Base-by-base conservation (phyloP, 2,113 vertebrate genomes). In the Perca schrenkii region DNA sequence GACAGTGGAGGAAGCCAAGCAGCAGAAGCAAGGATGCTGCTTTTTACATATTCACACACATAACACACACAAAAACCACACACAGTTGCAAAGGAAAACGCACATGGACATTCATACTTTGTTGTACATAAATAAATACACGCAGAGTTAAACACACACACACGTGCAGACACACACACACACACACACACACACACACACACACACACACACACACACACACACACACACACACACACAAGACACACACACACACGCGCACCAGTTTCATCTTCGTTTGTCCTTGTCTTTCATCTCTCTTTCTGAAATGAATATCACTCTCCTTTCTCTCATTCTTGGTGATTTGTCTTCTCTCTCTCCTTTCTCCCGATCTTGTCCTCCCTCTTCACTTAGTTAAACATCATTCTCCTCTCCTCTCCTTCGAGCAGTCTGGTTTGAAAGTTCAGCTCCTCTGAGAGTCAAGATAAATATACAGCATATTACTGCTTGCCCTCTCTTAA, bases 1-100 rank as follows among this genome's bases (percentile, higher is more conserved):
- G 86, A 80, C 74, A 64, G 77, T 40, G 22, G 65, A 77, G 43
- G 80, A 77, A 83, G 79, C 82, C 79, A 74, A 83, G 74, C 79
- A 80, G 86, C 80, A 74, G 50, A 72, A 57, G 70, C 43, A 40
- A 66, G 65, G 61, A 75, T 85, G 54, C 79, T 74, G 64, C 36
- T 66, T 86, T 77, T 85, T 90, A 86, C 47, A 68, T 6, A 34
- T 34, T 34, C 65, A 52, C 65, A 43, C 61, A 50, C 75, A 61
- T 34, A 34, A 43, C 61, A 50, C 75, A 61, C 5, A 34, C n/a
- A n/a, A 34, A 34, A 34, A 34, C 34, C 63, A 43, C 69, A 70
- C 79, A 53, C 80, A 49, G 6, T 34, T 34, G 34, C 34, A 34
- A 34, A 34, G 34, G 34, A 34, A 34, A 34, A 34, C 34, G 34